Percentiles rank a stretch among this genome's conserved stretches.
phyloP scores from a whole-genome alignment of 1,140 invertebrate species.

The Gryllus bimaculatus region DNA sequence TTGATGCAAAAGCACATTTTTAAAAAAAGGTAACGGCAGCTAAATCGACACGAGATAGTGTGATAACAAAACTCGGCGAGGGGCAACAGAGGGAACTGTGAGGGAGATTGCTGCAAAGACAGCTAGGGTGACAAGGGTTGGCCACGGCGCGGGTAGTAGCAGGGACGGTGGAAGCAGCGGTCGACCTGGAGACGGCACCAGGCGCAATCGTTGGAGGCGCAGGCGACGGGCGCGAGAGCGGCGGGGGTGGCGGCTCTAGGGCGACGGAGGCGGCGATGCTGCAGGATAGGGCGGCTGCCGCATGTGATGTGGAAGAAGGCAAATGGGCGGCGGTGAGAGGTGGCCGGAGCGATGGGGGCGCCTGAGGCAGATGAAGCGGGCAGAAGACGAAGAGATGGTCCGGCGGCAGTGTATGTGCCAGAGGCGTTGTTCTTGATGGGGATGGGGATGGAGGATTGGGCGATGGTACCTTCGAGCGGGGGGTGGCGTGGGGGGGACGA shows the following conservation, averaged over 20 bases:
- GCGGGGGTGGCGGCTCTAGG: constrained; percentile 12
- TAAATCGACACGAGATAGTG: too few relatives aligned
- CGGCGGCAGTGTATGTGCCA: not conserved
- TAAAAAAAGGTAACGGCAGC: too few relatives aligned
- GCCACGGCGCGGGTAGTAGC: not conserved
- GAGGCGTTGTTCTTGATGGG: not conserved
- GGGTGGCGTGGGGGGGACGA: not conserved
- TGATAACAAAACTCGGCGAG: too few relatives aligned
- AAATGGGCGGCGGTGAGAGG: not conserved
- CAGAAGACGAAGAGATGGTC: not conserved
- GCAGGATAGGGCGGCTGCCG: constrained; percentile 11
- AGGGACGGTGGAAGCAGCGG: constrained; percentile 13
- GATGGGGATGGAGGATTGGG: not conserved
- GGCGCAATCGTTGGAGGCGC: not conserved
- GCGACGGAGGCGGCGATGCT: not conserved
- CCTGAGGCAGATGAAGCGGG: not conserved
- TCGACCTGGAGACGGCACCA: not conserved
- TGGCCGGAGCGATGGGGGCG: not conserved
- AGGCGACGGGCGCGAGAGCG: constrained; percentile 10
- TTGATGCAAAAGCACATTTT: too few relatives aligned
- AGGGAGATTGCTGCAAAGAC: not conserved
- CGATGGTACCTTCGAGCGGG: not conserved
- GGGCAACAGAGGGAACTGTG: too few relatives aligned
- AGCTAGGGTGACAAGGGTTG: constrained; percentile 15
- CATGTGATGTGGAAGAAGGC: constrained; percentile 2